phyloP scores from a whole-genome alignment of 2,888 invertebrate species.

The Sminthurides aquaticus region DNA sequence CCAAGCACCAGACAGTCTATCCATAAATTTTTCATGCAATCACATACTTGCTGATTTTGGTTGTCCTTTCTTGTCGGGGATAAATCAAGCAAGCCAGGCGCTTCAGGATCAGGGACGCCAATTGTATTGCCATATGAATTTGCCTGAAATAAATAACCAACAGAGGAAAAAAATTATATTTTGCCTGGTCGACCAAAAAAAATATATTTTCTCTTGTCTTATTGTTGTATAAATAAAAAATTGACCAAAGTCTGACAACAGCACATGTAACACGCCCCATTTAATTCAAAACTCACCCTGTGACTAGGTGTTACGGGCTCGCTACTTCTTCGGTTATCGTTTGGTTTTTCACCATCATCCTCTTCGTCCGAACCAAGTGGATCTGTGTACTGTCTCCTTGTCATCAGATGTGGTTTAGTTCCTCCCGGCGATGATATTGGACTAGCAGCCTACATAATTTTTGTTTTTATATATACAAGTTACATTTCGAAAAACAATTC shows the following conservation, averaged over 20 bases:
- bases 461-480: too few relatives aligned
- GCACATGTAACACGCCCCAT: neutral
- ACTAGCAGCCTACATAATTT: constrained; percentile 22
- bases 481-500: neutral
- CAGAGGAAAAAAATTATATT: constrained; percentile 10
- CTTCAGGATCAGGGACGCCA: constrained; percentile 42
- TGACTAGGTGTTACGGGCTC: constrained; percentile 39
- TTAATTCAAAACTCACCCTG: constrained; percentile 18
- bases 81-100: constrained; percentile 44
- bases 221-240: neutral
- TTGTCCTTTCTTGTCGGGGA: constrained; percentile 45
- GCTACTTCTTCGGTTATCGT: constrained; percentile 30
- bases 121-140: constrained; percentile 31
- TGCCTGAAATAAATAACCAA: constrained; percentile 26
- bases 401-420: constrained; percentile 58
- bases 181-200: neutral
- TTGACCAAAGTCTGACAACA: neutral
- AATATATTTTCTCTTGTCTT: neutral
- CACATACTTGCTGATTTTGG: constrained; percentile 19
- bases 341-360: constrained; percentile 49
- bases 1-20: neutral
- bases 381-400: constrained; percentile 74
- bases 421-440: constrained; percentile 24
- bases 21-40: neutral
- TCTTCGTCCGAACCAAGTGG: constrained; percentile 87